Base-by-base conservation (phyloP, 2,113 vertebrate genomes). In the Heptranchias perlo region DNA sequence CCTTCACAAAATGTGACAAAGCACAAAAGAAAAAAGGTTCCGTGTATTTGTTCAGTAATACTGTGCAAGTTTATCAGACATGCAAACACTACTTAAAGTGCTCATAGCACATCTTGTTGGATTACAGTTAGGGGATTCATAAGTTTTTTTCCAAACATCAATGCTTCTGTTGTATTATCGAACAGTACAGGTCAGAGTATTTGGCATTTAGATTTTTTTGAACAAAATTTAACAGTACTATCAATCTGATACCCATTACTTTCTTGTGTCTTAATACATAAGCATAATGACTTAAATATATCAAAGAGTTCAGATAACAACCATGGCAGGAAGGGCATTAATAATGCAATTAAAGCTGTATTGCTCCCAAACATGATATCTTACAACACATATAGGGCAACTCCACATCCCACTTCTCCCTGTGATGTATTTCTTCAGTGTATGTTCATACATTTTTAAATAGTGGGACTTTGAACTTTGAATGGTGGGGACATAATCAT, bases 1-100 rank as follows among this genome's bases (percentile, higher is more conserved):
- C 31, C 84, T 87, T 87, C 54, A 87, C 84, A 52, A 87, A 52
- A 87, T 44, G 76, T 82, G 76, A 78, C 76, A 78, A 78, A 39
- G 76, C 84, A 87, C 49, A 54, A 49, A 87, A 6, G 25, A 54
- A 52, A 54, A 87, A 31, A 87, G 49, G 84, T 87, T 87, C 84
- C 31, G 52, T 87, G 84, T 54, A 86, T 49, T 86, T 86, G 44
- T 86, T 86, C 82, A 86, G 82, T 86, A 23, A 86, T 49, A 21
- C 82, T 86, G 47, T 49, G 31, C 11, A 87, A 54, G 49, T 54
- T 87, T 87, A 54, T 31, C 47, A 87, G 47, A 13, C 47, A 87
- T 52, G 84, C 47, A 54, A 87, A 87, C 47, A 87, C 47, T 28
- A 69, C 28, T 87, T 87, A 54, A 54, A 54, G n/a, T n/a, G n/a